These are phyloP conservation scores for Drosophila falleni DNA, from an alignment of 2,888 invertebrate species.

Conservation along the genomic window DNA sequence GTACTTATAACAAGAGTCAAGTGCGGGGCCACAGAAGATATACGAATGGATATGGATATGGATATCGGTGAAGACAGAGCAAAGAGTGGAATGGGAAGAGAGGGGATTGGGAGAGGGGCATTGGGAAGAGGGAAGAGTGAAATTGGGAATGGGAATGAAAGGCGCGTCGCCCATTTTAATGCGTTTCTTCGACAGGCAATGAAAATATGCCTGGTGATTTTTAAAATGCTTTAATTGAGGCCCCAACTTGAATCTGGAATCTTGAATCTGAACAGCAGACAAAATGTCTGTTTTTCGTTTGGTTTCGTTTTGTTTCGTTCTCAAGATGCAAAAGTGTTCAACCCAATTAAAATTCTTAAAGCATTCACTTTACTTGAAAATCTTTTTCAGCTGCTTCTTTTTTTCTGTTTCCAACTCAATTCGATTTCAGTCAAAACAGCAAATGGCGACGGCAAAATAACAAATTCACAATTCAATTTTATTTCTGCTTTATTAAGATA, in stretches of 20 bases:
- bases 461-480: slow-evolving; percentile 4
- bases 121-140: not conserved
- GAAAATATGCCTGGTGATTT: slow-evolving; percentile 81
- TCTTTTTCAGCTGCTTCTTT: slow-evolving; percentile 31
- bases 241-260: slow-evolving; percentile 50
- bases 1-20: slow-evolving; percentile 78
- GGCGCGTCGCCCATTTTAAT: slow-evolving; percentile 78
- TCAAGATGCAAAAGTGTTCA: slow-evolving; percentile 73
- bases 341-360: slow-evolving; percentile 75
- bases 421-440: slow-evolving; percentile 7
- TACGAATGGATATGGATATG: slow-evolving; percentile 18
- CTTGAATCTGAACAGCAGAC: slow-evolving; percentile 60
- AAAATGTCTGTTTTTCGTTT: slow-evolving; percentile 74
- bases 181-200: slow-evolving; percentile 77
- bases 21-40: slow-evolving; percentile 52
- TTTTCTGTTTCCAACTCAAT: not conserved
- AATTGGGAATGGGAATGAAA: slow-evolving; percentile 3
- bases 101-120: not conserved
- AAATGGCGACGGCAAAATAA: slow-evolving; percentile 66
- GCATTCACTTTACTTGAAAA: slow-evolving; percentile 72
- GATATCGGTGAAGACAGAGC: slow-evolving; percentile 8
- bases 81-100: slow-evolving; percentile 5
- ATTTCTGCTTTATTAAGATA: slow-evolving; percentile 12
- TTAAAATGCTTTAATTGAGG: slow-evolving; percentile 78
- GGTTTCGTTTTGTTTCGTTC: too few species aligned